phyloP scores from a whole-genome alignment of 1,140 invertebrate species.

The Hylaeus anthracinus region DNA sequence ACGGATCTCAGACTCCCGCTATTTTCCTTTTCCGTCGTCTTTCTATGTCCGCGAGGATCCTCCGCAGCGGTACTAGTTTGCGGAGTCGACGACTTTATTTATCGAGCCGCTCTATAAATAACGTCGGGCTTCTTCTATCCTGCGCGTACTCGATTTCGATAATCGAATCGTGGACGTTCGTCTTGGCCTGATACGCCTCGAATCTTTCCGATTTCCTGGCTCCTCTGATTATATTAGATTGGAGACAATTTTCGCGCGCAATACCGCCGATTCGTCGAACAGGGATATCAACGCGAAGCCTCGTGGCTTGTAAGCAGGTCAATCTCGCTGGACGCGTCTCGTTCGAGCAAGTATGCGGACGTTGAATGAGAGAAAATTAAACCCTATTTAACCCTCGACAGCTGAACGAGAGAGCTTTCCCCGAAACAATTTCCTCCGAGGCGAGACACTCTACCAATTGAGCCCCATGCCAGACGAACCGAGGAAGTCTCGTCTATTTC shows the following conservation, averaged over 20 bases:
- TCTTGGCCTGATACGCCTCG: too few species aligned
- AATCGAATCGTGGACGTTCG: background rate
- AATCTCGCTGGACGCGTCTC: background rate
- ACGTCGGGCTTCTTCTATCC: background rate
- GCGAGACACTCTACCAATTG: background rate
- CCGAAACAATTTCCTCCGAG: background rate
- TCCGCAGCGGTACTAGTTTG: background rate
- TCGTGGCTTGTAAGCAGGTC: background rate
- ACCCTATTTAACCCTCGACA: constrained; percentile 43
- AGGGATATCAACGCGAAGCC: too few species aligned
- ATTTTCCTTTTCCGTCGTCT: background rate
- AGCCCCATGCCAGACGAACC: too few species aligned
- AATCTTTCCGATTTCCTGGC: too few species aligned
- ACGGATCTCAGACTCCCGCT: constrained; percentile 7
- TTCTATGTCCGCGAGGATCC: background rate
- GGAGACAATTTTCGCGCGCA: too few species aligned
- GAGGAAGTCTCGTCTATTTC: too few species aligned
- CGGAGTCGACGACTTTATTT: background rate
- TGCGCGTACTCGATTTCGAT: background rate
- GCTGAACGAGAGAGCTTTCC: background rate
- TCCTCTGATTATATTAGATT: too few species aligned
- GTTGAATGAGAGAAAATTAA: constrained; percentile 31
- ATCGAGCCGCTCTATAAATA: constrained; percentile 5
- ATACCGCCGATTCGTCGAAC: too few species aligned
- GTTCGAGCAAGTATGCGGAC: constrained; percentile 4